phyloP scores from a whole-genome alignment of 1,140 invertebrate genomes.

The Kradibia gibbosae region DNA sequence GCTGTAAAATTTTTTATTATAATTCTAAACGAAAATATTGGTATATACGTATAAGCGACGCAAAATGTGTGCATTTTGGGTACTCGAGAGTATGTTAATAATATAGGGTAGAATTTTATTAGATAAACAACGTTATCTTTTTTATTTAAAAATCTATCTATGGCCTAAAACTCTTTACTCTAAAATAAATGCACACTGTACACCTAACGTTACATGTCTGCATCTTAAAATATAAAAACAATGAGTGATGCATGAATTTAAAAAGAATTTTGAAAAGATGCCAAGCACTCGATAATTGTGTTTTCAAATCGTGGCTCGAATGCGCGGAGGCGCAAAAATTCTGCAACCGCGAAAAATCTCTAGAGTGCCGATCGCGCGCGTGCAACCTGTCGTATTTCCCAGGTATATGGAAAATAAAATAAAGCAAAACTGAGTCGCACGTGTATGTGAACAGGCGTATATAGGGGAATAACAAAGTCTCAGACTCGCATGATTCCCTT shows the following conservation, averaged over 20 bases:
- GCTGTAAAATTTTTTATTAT: too few species aligned
- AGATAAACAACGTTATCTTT: background rate
- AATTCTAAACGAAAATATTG: too few species aligned
- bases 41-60: too few species aligned
- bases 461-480: constrained; percentile 26
- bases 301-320: constrained; percentile 16
- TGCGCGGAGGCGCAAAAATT: background rate
- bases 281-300: constrained; percentile 24
- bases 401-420: constrained; percentile 23
- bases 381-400: constrained; percentile 44
- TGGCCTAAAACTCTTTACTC: background rate
- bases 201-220: too few species aligned
- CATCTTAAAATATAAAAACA: constrained; percentile 17
- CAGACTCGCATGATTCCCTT: constrained; percentile 43
- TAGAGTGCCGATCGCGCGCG: constrained; percentile 31
- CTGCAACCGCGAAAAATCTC: constrained; percentile 9
- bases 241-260: background rate
- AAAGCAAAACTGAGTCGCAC: background rate
- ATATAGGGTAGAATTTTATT: background rate
- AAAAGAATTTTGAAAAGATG: constrained; percentile 6
- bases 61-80: too few species aligned
- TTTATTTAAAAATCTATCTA: background rate
- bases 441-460: background rate
- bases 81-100: too few species aligned
- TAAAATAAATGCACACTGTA: too few species aligned